phyloP scores from a whole-genome alignment of 2,113 vertebrate species.

The Limnothrissa miodon region DNA sequence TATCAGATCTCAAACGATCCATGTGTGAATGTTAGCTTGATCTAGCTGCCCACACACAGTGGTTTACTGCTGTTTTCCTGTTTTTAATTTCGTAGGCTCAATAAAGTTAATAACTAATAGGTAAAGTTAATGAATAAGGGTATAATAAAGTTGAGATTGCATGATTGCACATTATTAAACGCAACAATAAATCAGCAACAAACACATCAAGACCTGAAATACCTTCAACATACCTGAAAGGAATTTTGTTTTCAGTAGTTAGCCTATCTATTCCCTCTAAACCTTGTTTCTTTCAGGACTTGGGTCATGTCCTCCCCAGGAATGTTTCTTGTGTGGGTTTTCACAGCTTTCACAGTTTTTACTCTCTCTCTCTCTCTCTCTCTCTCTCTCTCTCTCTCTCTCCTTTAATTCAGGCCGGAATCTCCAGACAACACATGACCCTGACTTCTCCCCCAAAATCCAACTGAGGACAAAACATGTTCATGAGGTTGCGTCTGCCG shows the following conservation, averaged over 20 bases:
- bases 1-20: neutral
- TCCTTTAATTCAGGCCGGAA: neutral
- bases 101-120: neutral
- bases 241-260: neutral
- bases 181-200: neutral
- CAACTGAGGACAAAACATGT: neutral
- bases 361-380: neutral
- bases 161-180: neutral
- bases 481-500: neutral
- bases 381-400: neutral
- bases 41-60: neutral
- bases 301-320: neutral
- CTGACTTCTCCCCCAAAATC: conserved; percentile 10
- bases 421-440: conserved; percentile 16
- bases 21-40: neutral
- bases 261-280: neutral
- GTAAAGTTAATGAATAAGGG: neutral
- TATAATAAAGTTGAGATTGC: neutral
- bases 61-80: neutral
- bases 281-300: neutral
- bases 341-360: neutral
- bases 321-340: neutral
- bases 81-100: neutral
- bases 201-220: neutral
- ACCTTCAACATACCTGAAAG: neutral